Evolutionary conservation across 2,888 invertebrate genomes (phyloP).

Genomic region (Drosophila acutilabella): DNA sequence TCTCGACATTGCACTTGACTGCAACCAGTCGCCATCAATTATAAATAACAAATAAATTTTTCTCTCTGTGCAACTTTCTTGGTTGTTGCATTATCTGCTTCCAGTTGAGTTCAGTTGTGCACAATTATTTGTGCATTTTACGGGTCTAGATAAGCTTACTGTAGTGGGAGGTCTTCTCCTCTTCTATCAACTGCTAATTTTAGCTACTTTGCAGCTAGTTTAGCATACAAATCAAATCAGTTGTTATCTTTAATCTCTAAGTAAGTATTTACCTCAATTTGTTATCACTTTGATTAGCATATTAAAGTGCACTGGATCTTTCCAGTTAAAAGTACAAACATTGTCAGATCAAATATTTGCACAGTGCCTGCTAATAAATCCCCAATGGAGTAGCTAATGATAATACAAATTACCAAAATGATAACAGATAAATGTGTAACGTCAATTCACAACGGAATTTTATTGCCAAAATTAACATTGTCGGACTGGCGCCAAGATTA

Average conservation of each 20-base stretch:
- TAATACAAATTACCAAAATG: slow-evolving; percentile 24
- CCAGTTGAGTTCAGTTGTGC: slow-evolving; percentile 5
- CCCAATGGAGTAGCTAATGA: slow-evolving; percentile 3
- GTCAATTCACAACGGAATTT: slow-evolving; percentile 58
- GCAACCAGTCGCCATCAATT: slow-evolving; percentile 38
- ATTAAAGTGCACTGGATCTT: slow-evolving; percentile 76
- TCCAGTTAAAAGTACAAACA: slow-evolving; percentile 72
- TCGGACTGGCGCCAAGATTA: not conserved
- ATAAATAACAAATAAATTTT: slow-evolving; percentile 19
- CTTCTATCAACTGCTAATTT: slow-evolving; percentile 31
- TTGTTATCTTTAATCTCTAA: slow-evolving; percentile 37
- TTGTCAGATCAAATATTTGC: slow-evolving; percentile 32
- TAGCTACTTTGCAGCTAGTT: slow-evolving; percentile 11
- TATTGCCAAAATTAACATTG: slow-evolving; percentile 5
- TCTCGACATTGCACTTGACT: slow-evolving; percentile 56
- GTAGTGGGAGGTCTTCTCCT: slow-evolving; percentile 19
- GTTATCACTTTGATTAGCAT: slow-evolving; percentile 51
- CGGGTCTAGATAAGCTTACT: slow-evolving; percentile 27
- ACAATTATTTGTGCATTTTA: slow-evolving; percentile 14
- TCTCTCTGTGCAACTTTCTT: not conserved
- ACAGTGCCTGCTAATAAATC: slow-evolving; percentile 41
- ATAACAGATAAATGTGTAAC: slow-evolving; percentile 24
- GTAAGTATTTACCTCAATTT: slow-evolving; percentile 31
- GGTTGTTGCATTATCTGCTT: slow-evolving; percentile 25
- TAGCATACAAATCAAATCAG: slow-evolving; percentile 37